A percentile compares a stretch with the other conserved stretches of the same genome.
Conservation (phyloP, 2,888 invertebrate species). For the Xestoiulus laeticollis region DNA sequence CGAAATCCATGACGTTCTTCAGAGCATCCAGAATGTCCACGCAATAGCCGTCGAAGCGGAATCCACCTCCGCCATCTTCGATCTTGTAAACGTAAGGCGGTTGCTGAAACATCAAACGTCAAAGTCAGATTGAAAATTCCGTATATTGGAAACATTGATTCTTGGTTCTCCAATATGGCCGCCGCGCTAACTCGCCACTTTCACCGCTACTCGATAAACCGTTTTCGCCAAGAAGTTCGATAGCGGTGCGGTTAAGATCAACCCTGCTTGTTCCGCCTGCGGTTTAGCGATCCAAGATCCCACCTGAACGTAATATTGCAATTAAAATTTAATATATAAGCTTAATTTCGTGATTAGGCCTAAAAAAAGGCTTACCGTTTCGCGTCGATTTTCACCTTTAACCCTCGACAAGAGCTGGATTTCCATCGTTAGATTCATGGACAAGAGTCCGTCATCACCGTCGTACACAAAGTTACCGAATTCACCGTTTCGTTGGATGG, state of each 20-base stretch:
- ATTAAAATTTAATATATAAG: too few species aligned
- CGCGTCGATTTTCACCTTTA: background rate
- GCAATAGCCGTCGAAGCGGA: conserved; percentile 79
- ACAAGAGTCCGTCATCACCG: background rate
- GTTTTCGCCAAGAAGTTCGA: background rate
- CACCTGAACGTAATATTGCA: too few species aligned
- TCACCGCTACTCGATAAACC: background rate
- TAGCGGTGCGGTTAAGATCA: background rate
- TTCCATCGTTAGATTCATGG: background rate
- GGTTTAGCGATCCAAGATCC: background rate
- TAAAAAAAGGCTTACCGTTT: background rate
- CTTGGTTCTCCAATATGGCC: background rate
- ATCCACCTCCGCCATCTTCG: conserved; percentile 60
- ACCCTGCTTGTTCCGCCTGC: background rate
- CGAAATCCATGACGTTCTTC: conserved; percentile 82
- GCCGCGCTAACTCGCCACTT: background rate
- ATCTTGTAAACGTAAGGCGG: conserved; percentile 67
- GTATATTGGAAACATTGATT: background rate
- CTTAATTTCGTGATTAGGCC: too few species aligned
- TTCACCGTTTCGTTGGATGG: background rate
- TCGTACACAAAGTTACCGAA: background rate
- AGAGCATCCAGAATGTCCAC: conserved; percentile 93
- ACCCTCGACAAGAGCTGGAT: background rate
- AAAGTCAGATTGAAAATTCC: too few species aligned
- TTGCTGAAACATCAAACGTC: conserved; percentile 65